Percentiles rank a stretch among this genome's conserved stretches.
These are phyloP conservation scores for Scomber japonicus DNA, from an alignment of 2,113 vertebrate genomes.

Conservation along the genomic window DNA sequence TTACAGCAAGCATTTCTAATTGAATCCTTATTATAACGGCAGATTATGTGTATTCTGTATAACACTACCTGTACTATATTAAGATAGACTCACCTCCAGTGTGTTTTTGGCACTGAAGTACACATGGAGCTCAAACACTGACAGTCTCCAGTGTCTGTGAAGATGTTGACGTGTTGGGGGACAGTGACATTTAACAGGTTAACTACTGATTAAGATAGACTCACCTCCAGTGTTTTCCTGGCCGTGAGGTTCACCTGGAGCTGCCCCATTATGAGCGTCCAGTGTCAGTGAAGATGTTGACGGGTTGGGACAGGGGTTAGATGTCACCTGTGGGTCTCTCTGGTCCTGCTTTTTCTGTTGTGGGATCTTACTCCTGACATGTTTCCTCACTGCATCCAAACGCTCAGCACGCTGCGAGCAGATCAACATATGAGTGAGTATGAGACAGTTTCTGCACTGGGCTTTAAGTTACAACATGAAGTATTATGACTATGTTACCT, in stretches of 20 bases:
- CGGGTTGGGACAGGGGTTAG: neutral
- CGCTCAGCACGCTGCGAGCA: conserved; percentile 77
- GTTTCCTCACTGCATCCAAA: conserved; percentile 61
- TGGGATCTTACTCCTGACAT: conserved; percentile 66
- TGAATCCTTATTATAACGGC: too few species aligned
- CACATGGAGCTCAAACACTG: too few species aligned
- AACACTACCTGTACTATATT: neutral
- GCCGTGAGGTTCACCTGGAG: neutral
- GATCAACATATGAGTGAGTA: neutral
- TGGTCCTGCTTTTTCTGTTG: conserved; percentile 54
- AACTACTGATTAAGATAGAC: neutral
- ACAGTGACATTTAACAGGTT: too few species aligned
- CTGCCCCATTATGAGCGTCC: neutral
- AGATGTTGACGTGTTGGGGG: too few species aligned
- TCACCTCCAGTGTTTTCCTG: conserved; percentile 40
- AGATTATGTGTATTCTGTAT: neutral
- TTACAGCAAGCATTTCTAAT: neutral
- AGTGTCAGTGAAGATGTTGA: neutral
- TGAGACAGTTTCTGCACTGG: neutral
- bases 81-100: too few species aligned
- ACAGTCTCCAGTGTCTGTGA: too few species aligned
- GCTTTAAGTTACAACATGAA: neutral
- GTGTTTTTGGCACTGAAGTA: too few species aligned
- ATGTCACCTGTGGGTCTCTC: conserved; percentile 1
- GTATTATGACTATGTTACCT: conserved; percentile 56